Base-by-base conservation (phyloP, 2,797 vertebrate species). In the Melanotaenia trifasciata region DNA sequence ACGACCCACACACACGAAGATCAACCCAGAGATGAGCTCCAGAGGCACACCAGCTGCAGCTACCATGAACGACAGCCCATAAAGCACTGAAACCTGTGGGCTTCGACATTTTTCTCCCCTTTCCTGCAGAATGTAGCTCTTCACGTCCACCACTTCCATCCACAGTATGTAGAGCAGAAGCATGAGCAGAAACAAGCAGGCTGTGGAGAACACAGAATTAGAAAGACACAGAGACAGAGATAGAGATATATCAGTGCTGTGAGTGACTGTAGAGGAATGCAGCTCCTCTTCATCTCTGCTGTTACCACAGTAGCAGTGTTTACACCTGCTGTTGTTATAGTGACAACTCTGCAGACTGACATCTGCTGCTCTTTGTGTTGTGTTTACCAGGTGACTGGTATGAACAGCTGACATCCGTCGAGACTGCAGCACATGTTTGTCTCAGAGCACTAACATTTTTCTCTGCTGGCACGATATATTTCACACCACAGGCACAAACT, bases 41-140 rank as follows among this genome's bases (percentile, higher is more conserved):
- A 96, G 92, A 40, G 96, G 96, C 64, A 95, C 90, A 7, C 96
- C 96, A 0, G 94, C 94, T 0, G 91, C 89, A 0, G 95, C 96
- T 20, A 93, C 95, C 90, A 96, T 95, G 83, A 97, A 97, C 0
- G 96, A 97, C 94, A 95, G 95, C 0, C 96, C 96, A 0, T 98
- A 97, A 33, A 92, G 90, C 36, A 94, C 90, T 0, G 83, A 87
- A 1, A 97, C 89, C 0, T 90, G 56, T 0, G 89, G 87, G 0
- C 79, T 60, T 7, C 78, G 67, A 74, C 96, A 97, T 1, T 6
- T 13, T 36, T 94, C 90, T 0, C 93, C 95, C 50, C 91, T 92
- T 88, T 96, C 96, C 84, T 96, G 93, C 20, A 97, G 92, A 79
- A 97, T 80, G 76, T 97, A 97, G 76, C 88, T 89, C 64, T 86